Percentiles rank a stretch among this genome's conserved stretches.
Evolutionary conservation across 2,113 vertebrate genomes (phyloP).

Genomic region (Hemiprocne comata): DNA sequence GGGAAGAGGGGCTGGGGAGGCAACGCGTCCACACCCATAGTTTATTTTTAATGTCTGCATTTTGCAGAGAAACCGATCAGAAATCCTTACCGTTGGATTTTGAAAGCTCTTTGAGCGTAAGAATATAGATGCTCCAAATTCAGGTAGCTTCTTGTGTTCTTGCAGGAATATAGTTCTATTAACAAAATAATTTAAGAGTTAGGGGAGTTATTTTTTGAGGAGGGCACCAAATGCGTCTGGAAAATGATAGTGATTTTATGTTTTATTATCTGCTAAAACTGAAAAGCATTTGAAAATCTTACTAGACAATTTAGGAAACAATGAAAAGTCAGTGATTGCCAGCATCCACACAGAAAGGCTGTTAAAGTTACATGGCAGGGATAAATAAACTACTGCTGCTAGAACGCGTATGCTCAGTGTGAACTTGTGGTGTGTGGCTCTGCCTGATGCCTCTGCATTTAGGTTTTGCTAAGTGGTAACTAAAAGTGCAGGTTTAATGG

Average conservation of each 20-base stretch:
- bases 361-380: slow-evolving; percentile 56
- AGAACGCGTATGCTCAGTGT: neutral
- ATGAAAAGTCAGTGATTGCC: slow-evolving; percentile 52
- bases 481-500: neutral
- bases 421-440: neutral
- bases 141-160: neutral
- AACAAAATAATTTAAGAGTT: neutral
- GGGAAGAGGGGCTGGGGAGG: slow-evolving; percentile 44
- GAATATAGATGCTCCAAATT: neutral
- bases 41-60: slow-evolving; percentile 70
- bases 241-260: neutral
- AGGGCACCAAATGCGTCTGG: neutral
- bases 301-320: slow-evolving; percentile 62
- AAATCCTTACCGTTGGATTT: neutral
- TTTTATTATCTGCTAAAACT: slow-evolving; percentile 60
- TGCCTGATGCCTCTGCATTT: neutral
- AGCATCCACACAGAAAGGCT: slow-evolving; percentile 54
- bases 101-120: neutral
- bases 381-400: slow-evolving; percentile 58
- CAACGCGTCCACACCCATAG: slow-evolving; percentile 51
- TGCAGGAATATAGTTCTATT: neutral
- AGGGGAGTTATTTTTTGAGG: neutral
- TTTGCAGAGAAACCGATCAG: slow-evolving; percentile 29
- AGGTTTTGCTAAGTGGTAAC: neutral
- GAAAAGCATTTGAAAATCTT: slow-evolving; percentile 58